Base-by-base conservation (phyloP, 2,797 vertebrate genomes). In the Chelon labrosus region DNA sequence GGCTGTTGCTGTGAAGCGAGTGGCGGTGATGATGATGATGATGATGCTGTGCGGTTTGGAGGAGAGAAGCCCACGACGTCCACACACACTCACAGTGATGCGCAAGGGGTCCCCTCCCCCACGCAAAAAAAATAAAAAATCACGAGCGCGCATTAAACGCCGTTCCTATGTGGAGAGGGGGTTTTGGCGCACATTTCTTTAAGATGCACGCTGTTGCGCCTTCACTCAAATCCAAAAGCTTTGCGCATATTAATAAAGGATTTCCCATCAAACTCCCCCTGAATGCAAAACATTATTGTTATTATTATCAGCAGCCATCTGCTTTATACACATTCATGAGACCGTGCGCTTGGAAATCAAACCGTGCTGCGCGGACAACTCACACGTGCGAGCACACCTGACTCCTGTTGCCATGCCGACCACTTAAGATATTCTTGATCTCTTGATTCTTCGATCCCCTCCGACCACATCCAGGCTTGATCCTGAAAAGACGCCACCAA, bases 371-470 rank as follows among this genome's bases (percentile, higher is more conserved):
- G 62, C n/a, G 22, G 27, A 35, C 52, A 57, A 51, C 22, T n/a
- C 55, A 57, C 89, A 86, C 83, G 80, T 84, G 81, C 72, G 10
- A 4, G 73, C 69, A 9, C 88, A 68, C 89, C 84, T 87, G 87
- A 86, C 82, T 87, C 72, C 73, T 83, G 91, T 94, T 92, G 81
- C 88, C 88, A 93, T 93, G 90, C 69, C 91, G 80, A 91, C 91
- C 60, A 76, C 74, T 81, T 56, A 52, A 77, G 54, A 52, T 69
- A 19, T 49, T 70, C 70, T 80, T 38, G 37, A 57, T 75, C 22
- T 22, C 22, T 22, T 22, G 22, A 22, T 22, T 22, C 22, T 22
- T 22, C 22, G 22, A 31, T 31, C 31, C 38, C 11, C 19, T 70
- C 51, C 62, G n/a, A 10, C 72, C 44, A 66, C 81, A 62, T 71